These are phyloP conservation scores for Pemphredon lugubris DNA, from an alignment of 2,888 invertebrate genomes.

Conservation along the genomic window DNA sequence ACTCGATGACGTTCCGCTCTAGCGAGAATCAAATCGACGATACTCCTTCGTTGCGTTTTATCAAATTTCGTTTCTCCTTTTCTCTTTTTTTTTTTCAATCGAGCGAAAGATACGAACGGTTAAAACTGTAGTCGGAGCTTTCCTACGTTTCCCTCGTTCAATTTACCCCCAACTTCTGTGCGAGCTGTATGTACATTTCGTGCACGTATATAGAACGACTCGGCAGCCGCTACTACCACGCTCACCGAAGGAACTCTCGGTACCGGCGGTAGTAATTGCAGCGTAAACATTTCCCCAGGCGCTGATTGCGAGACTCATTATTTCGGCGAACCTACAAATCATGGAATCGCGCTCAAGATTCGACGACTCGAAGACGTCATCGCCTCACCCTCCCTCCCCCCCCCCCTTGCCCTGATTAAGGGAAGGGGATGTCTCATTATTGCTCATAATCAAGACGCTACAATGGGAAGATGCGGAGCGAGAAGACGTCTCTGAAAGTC, in stretches of 20 bases:
- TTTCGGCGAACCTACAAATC: slow-evolving; percentile 73
- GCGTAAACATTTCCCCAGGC: slow-evolving; percentile 75
- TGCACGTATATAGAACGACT: slow-evolving; percentile 2
- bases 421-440: slow-evolving; percentile 72
- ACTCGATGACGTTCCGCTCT: too few relatives aligned
- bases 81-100: too few relatives aligned
- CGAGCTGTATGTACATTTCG: background rate
- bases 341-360: slow-evolving; percentile 71
- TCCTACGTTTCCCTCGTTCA: slow-evolving; percentile 14
- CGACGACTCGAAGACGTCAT: slow-evolving; percentile 62
- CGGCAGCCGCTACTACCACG: slow-evolving; percentile 15
- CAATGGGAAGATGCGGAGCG: slow-evolving; percentile 55
- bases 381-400: slow-evolving; percentile 37
- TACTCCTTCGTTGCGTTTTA: too few relatives aligned
- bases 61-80: too few relatives aligned
- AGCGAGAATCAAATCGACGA: too few relatives aligned
- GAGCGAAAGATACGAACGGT: background rate
- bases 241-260: slow-evolving; percentile 39
- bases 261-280: slow-evolving; percentile 71
- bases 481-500: slow-evolving; percentile 39
- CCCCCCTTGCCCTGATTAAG: slow-evolving; percentile 61
- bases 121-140: slow-evolving; percentile 11
- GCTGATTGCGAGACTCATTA: slow-evolving; percentile 79
- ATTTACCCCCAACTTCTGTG: slow-evolving; percentile 11
- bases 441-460: slow-evolving; percentile 76